phyloP scores from a whole-genome alignment of 2,888 invertebrate genomes.

The Macrophya alboannulata region DNA sequence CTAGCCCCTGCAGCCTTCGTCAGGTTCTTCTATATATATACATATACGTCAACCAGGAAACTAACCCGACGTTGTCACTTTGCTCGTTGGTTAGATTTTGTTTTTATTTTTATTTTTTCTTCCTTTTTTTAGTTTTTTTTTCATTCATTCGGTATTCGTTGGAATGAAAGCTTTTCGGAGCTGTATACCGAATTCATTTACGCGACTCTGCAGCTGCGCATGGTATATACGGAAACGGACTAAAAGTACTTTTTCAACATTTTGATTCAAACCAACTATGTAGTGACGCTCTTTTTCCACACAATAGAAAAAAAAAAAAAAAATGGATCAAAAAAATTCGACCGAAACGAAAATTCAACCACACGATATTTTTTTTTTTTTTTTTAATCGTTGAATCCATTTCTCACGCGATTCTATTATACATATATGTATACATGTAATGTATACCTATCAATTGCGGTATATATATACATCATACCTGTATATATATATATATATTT shows the following conservation, averaged over 20 bases:
- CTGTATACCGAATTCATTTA: not conserved
- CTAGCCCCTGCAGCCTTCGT: constrained; percentile 2
- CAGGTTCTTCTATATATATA: constrained; percentile 20
- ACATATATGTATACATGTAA: too few relatives aligned
- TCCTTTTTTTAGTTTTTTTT: not conserved
- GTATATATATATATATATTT: too few relatives aligned
- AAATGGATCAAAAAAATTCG: too few relatives aligned
- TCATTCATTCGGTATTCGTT: not conserved
- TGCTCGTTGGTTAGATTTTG: not conserved
- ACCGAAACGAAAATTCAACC: too few relatives aligned
- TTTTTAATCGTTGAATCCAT: too few relatives aligned
- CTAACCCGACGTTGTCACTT: constrained; percentile 48
- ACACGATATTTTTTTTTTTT: too few relatives aligned
- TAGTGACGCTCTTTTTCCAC: too few relatives aligned
- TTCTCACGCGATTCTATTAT: too few relatives aligned
- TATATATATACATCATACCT: too few relatives aligned
- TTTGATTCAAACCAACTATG: not conserved
- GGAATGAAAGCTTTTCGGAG: not conserved
- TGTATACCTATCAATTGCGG: not conserved
- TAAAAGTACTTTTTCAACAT: not conserved
- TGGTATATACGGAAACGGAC: not conserved
- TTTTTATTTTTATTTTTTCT: not conserved
- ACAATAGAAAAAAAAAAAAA: too few relatives aligned
- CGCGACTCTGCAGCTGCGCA: not conserved
- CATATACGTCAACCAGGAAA: constrained; percentile 46